Base-by-base conservation (phyloP, 53 echinoderm and acorn worm genomes). In the Mesocentrotus franciscanus region DNA sequence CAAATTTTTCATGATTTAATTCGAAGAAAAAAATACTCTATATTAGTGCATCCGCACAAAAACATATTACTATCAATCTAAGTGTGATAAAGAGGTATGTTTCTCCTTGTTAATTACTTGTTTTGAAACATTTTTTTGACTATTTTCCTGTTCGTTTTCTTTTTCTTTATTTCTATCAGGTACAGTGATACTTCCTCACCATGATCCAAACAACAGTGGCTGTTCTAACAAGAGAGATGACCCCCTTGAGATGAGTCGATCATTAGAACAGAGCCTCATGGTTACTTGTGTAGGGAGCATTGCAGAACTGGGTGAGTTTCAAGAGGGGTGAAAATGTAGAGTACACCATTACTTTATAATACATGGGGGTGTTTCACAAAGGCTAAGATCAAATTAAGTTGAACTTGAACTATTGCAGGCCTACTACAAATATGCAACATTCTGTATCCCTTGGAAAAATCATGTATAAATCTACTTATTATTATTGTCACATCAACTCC, bases 221-320 rank as follows among this genome's bases (percentile, higher is more conserved):
- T 94, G 85, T 94, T 87, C 95, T 42, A 85, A 58, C 70, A 85
- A 85, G 71, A 9, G 56, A 68, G 95, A 94, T 12, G 70, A 85
- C 95, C 78, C 96, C 56, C 96, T 95, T 56, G 99, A 99, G 85
- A 95, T 97, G 89, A 97, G 96, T 60, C 96, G 95, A 60, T 95
- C 96, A 33, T 85, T 99, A 85, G 99, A 99, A 91, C 99, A 99
- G 91, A 98, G 97, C 71, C 95, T 99, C 62, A 96, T 99, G 95
- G 99, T 97, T 10, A 99, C 99, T 10, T 99, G 99, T 96, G 99
- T 99, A 26, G 97, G 98, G 27, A 99, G 99, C 95, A 95, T 99
- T 24, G 96, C 97, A 14, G 99, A 99, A 94, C 92, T 99, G 79
- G 99, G 99, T 99, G 61, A 96, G 97, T 92, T 61, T 68, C 56